phyloP scores from a whole-genome alignment of 2,797 vertebrate species.

The Pogoniulus pusillus region DNA sequence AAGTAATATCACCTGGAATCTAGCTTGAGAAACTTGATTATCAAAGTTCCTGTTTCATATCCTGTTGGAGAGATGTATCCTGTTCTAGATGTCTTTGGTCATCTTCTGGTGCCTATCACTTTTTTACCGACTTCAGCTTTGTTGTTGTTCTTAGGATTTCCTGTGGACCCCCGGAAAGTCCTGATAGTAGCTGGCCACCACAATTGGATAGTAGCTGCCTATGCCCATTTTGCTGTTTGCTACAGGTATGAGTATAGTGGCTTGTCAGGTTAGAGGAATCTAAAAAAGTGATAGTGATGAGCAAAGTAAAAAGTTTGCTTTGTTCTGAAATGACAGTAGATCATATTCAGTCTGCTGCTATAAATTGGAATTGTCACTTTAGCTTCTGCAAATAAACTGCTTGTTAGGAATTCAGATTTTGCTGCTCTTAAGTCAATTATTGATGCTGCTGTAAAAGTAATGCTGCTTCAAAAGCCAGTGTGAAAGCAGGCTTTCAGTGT shows the following conservation, averaged over 20 bases:
- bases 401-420: background rate
- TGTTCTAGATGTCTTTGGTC: background rate
- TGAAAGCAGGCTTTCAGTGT: background rate
- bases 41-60: background rate
- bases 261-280: background rate
- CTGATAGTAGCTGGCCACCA: constrained; percentile 96
- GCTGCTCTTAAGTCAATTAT: background rate
- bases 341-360: background rate
- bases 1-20: background rate
- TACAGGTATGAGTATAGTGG: constrained; percentile 85
- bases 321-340: background rate
- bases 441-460: background rate
- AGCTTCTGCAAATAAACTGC: background rate
- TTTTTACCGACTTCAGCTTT: constrained; percentile 13
- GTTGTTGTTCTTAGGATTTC: constrained; percentile 78
- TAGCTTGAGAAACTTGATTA: background rate
- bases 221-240: constrained; percentile 97
- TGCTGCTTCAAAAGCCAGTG: background rate
- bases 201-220: constrained; percentile 98
- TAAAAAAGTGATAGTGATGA: fast-evolving
- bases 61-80: background rate
- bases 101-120: background rate
- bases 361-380: background rate
- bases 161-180: constrained; percentile 94
- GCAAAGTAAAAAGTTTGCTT: background rate